Percentiles rank a stretch among this genome's conserved stretches.
Evolutionary conservation across 2,113 vertebrate genomes (phyloP).

Genomic region (Phaethon lepturus): DNA sequence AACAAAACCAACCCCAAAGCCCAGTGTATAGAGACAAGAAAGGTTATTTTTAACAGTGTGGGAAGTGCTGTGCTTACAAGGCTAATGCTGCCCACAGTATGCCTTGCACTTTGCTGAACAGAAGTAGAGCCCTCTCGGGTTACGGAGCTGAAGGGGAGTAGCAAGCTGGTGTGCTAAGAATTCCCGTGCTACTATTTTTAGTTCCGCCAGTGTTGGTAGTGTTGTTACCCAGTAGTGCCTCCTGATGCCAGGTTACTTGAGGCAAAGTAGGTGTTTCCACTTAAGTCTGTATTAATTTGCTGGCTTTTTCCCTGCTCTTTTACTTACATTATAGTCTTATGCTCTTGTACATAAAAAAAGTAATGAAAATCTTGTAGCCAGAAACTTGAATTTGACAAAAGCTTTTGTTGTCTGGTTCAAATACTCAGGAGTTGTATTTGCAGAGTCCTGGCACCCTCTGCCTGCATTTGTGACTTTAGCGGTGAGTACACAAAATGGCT

Average conservation of each 20-base stretch:
- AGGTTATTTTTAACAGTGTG: slow-evolving; percentile 56
- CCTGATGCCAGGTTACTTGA: background rate
- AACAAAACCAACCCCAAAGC: background rate
- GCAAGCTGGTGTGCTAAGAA: slow-evolving; percentile 30
- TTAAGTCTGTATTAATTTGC: background rate
- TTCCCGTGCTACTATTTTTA: slow-evolving; percentile 41
- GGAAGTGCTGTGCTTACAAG: slow-evolving; percentile 41
- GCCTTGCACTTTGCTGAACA: slow-evolving; percentile 26
- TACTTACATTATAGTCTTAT: background rate
- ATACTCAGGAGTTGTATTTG: background rate
- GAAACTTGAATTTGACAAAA: background rate
- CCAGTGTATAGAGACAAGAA: background rate
- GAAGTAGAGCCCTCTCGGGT: background rate
- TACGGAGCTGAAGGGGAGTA: slow-evolving; percentile 10
- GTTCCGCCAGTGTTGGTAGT: background rate
- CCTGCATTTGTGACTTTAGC: background rate
- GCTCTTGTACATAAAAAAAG: background rate
- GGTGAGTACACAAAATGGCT: background rate
- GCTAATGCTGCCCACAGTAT: background rate
- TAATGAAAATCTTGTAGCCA: background rate
- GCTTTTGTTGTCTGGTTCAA: background rate
- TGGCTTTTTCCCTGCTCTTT: background rate
- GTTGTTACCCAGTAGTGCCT: slow-evolving; percentile 1
- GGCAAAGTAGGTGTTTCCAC: background rate
- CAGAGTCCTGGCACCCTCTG: background rate